Evolutionary conservation across 2,113 vertebrate genomes (phyloP).

Genomic region (Taxidea taxus): DNA sequence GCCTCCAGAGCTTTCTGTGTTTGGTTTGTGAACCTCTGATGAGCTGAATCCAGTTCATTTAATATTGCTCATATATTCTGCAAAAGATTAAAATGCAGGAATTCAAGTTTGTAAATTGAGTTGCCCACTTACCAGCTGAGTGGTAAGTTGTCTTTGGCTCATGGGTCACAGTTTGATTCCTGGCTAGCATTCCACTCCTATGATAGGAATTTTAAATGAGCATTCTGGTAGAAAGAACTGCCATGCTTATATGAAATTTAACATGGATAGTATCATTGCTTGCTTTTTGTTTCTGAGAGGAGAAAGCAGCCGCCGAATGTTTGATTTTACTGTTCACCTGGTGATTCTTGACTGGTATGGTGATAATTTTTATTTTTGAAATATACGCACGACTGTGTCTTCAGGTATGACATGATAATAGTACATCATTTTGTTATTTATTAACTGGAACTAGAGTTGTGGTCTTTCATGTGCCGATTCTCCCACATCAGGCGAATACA

Average conservation of each 20-base stretch:
- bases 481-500: constrained; percentile 49
- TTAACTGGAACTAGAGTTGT: constrained; percentile 53
- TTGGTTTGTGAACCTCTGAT: constrained; percentile 85
- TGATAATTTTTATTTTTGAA: constrained; percentile 57
- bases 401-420: constrained; percentile 5
- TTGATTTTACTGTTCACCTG: constrained; percentile 1
- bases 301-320: background rate
- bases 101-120: constrained; percentile 83
- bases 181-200: constrained; percentile 77
- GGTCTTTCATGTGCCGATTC: constrained; percentile 21
- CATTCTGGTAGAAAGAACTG: constrained; percentile 43
- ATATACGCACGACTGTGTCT: background rate
- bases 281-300: background rate
- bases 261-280: background rate
- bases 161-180: constrained; percentile 80
- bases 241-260: constrained; percentile 30
- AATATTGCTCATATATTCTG: constrained; percentile 80
- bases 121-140: constrained; percentile 84
- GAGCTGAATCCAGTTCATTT: constrained; percentile 82
- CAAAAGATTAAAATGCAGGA: constrained; percentile 83
- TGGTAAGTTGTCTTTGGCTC: constrained; percentile 85
- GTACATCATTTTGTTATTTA: constrained; percentile 49
- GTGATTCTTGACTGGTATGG: constrained; percentile 30
- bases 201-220: constrained; percentile 79
- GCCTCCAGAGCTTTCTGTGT: constrained; percentile 80